Evolutionary conservation across 1,140 invertebrate genomes (phyloP), one percentile per base, ranked within the genome.

Genomic region (Trachelipus rathkii): DNA sequence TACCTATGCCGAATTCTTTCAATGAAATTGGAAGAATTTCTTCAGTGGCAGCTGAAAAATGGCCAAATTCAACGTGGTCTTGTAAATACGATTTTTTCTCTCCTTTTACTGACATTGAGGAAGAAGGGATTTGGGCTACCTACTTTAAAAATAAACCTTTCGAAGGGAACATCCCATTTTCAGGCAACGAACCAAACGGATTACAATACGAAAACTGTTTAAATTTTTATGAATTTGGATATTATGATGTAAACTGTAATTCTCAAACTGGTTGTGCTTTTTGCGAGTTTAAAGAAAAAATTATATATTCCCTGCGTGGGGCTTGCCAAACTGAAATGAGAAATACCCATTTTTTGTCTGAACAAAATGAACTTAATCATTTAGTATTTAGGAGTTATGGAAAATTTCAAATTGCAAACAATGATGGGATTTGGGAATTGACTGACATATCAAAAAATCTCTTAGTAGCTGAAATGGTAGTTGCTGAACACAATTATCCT

Each of bases 171-270:
- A 11, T 44, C 8, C 11, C 44, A 23, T 75, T 46, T 46, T 66
- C 45, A 6, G 73, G 43, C 24, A 68, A 43, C 15, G 73, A 75
- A 69, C 73, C 73, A 21, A 75, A 75, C 19, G 73, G 73, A 11
- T 44, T 75, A 4, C 66, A 33, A 6, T 75, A 68, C 53, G 73
- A 75, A 69, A 75, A 75, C 73, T 75, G 73, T 69, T 23, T 44
- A 0, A 8, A 71, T 7, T 66, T 80, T 33, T 33, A 43, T 13
- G 6, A 5, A 0, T 44, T 21, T 0, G 73, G 73, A 0, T 43
- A 66, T 10, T 44, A 33, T 15, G 73, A 75, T 60, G 67, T 68
- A 0, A 53, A 68, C 24, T 75, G 73, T 13, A 4, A n/a, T 19
- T 68, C 73, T 5, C 24, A 60, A 44, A 7, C 67, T 0, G 44